A percentile compares a stretch with the other conserved stretches of the same genome.
phyloP scores from a whole-genome alignment of 2,113 vertebrate genomes.

The Actenoides hombroni region DNA sequence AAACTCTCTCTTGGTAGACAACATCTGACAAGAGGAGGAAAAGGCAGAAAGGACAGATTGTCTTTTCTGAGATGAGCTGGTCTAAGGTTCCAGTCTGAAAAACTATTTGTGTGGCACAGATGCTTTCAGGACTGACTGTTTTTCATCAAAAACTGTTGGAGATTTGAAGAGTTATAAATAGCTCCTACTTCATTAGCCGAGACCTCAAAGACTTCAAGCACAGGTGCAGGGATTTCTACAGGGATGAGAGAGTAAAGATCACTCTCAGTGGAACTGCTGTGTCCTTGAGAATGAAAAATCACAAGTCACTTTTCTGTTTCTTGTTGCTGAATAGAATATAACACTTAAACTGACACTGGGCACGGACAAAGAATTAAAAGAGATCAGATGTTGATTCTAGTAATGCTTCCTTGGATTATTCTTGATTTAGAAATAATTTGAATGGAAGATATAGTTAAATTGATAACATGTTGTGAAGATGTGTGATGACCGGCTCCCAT shows the following conservation, averaged over 20 bases:
- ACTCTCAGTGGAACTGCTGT: not conserved
- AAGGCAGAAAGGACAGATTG: not conserved
- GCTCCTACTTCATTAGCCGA: constrained; percentile 20
- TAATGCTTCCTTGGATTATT: not conserved
- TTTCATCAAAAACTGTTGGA: constrained; percentile 58
- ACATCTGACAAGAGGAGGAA: not conserved
- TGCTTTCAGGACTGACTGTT: constrained; percentile 35
- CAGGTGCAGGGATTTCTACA: constrained; percentile 56
- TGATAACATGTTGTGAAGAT: not conserved
- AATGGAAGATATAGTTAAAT: not conserved
- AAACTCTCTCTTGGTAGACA: not conserved
- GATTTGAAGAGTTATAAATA: constrained; percentile 62
- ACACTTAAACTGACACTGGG: not conserved
- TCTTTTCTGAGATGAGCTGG: not conserved
- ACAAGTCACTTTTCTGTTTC: not conserved
- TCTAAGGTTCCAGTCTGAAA: constrained; percentile 19
- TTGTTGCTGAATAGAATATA: not conserved
- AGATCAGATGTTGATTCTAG: not conserved
- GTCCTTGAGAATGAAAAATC: constrained; percentile 55
- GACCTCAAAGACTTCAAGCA: constrained; percentile 40
- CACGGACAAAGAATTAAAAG: not conserved
- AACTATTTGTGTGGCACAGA: constrained; percentile 33
- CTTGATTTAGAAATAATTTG: not conserved
- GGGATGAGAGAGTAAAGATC: constrained; percentile 35
- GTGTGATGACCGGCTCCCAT: not conserved